Conservation (phyloP, 2,113 vertebrate species). For the Neopipo cinnamomea region DNA sequence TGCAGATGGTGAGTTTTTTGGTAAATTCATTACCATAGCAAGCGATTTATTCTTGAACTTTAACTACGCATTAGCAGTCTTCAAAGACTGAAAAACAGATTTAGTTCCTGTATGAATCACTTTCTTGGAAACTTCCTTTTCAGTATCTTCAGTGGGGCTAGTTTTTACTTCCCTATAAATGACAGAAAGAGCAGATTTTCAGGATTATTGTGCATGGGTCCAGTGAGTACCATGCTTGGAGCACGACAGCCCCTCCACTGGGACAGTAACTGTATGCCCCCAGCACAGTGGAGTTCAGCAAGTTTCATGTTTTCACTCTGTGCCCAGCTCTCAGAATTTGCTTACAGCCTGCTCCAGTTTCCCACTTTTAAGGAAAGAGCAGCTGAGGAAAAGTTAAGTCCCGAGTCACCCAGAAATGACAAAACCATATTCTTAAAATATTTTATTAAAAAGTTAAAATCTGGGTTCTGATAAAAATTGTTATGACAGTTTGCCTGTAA, state of each 20-base stretch:
- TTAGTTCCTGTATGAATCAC: not conserved
- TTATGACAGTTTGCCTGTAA: not conserved
- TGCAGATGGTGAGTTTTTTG: not conserved
- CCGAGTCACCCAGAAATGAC: not conserved
- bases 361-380: not conserved
- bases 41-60: not conserved
- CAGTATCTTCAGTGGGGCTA: not conserved
- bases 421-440: not conserved
- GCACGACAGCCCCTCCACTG: not conserved
- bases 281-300: not conserved
- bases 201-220: not conserved
- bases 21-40: not conserved
- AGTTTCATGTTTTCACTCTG: not conserved
- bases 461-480: constrained; percentile 8
- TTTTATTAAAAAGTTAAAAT: constrained; percentile 58
- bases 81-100: not conserved
- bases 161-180: not conserved
- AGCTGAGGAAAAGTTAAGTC: not conserved
- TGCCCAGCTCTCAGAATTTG: not conserved
- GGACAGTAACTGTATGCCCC: not conserved
- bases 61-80: not conserved
- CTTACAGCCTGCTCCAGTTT: not conserved
- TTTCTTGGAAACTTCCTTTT: not conserved
- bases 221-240: not conserved
- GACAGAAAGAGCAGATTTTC: not conserved